Conservation (phyloP, 2,113 vertebrate genomes). For the Chaetodon auriga region DNA sequence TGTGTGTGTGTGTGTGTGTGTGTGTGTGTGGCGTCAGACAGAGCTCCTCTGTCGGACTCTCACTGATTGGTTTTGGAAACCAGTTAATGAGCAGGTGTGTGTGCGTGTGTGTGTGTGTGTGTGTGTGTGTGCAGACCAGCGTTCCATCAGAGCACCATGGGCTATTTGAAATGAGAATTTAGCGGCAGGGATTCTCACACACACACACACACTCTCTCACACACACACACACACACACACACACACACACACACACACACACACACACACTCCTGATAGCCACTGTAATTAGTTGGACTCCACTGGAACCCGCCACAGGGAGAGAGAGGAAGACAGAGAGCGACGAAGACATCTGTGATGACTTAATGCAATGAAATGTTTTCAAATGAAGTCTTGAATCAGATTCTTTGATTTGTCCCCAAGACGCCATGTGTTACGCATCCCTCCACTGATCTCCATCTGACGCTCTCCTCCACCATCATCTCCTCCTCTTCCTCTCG, state of each 20-base stretch:
- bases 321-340: conserved; percentile 29
- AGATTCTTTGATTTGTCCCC: conserved; percentile 27
- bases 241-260: conserved; percentile 35
- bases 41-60: conserved; percentile 64
- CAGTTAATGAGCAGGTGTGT: conserved; percentile 77
- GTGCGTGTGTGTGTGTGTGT: conserved; percentile 57
- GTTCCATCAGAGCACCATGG: conserved; percentile 76
- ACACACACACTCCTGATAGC: conserved; percentile 69
- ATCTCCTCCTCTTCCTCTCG: background rate
- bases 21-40: conserved; percentile 51
- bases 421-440: background rate
- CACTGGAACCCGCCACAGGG: conserved; percentile 78
- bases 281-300: conserved; percentile 83
- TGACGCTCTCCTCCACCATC: background rate
- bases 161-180: conserved; percentile 84
- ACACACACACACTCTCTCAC: background rate
- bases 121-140: conserved; percentile 52
- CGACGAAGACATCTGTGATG: conserved; percentile 59
- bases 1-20: conserved; percentile 39
- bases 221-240: background rate
- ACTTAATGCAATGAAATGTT: conserved; percentile 69
- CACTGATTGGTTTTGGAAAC: conserved; percentile 74
- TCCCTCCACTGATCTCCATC: background rate
- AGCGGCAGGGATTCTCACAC: conserved; percentile 58
- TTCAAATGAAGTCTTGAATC: conserved; percentile 53